A percentile compares a stretch with the other conserved stretches of the same genome.
These are phyloP conservation scores for Microcaecilia unicolor DNA, from an alignment of 2,797 vertebrate species.

Conservation along the genomic window DNA sequence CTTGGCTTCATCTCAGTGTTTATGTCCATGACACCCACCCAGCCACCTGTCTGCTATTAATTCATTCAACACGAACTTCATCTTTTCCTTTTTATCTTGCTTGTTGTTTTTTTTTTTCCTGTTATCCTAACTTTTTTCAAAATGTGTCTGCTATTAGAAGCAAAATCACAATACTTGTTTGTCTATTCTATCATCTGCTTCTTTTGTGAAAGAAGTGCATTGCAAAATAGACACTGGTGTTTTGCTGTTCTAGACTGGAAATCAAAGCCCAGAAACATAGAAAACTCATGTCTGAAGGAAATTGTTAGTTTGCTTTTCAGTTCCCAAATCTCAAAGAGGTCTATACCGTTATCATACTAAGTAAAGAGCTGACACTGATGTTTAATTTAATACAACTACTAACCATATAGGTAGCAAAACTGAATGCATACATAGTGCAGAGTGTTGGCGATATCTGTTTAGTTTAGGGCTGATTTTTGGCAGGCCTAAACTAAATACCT, in stretches of 20 bases:
- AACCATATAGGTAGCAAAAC: no score
- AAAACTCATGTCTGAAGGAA: no score
- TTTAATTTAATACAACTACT: no score
- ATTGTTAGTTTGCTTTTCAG: no score
- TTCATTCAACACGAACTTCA: conserved; percentile 36
- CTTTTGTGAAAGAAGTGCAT: conserved; percentile 13
- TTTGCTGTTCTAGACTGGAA: conserved; percentile 20
- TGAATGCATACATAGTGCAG: no score
- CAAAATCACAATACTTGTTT: conserved; percentile 16
- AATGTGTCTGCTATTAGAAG: conserved; percentile 17
- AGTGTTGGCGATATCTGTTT: no score
- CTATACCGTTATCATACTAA: no score
- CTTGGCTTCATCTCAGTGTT: conserved; percentile 28
- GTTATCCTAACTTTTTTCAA: conserved; percentile 23
- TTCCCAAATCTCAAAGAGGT: no score
- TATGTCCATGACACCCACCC: conserved; percentile 38
- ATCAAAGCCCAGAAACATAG: no score
- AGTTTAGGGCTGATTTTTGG: no score
- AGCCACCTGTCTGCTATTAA: conserved; percentile 37
- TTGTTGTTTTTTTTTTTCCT: conserved; percentile 26
- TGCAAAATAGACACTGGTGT: conserved; percentile 17
- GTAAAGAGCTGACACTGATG: no score
- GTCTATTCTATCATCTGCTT: conserved; percentile 12
- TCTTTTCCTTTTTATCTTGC: conserved; percentile 30
- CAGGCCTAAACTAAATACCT: no score